These are phyloP conservation scores for Metacarcinus magister DNA, from an alignment of 2,888 invertebrate species.

Conservation along the genomic window DNA sequence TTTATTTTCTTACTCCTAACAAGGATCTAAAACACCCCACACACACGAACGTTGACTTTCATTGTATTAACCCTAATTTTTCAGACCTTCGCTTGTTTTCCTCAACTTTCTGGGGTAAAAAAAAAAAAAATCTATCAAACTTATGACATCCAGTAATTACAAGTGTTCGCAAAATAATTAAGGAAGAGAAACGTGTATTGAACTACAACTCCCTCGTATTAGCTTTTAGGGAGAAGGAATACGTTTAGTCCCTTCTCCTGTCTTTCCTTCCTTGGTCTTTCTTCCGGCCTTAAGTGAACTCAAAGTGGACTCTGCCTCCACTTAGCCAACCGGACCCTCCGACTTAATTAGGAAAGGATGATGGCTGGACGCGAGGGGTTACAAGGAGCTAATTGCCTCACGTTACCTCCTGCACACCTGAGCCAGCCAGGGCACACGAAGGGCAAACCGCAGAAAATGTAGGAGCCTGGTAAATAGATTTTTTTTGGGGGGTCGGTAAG, in stretches of 20 bases:
- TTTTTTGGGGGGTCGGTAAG: neutral
- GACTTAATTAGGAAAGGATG: slow-evolving; percentile 21
- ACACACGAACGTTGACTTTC: neutral
- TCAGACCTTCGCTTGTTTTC: neutral
- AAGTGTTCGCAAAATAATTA: neutral
- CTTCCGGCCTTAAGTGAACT: neutral
- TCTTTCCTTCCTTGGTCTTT: neutral
- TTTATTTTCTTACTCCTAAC: neutral
- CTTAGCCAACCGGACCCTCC: neutral
- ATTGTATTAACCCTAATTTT: neutral
- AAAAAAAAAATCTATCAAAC: neutral
- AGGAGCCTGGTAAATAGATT: neutral
- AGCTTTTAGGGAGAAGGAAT: slow-evolving; percentile 22
- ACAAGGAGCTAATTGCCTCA: slow-evolving; percentile 15
- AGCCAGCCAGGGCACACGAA: neutral
- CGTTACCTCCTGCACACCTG: neutral
- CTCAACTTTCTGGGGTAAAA: neutral
- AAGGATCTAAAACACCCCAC: neutral
- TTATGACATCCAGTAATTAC: slow-evolving; percentile 18
- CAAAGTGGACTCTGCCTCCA: neutral
- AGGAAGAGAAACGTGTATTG: neutral
- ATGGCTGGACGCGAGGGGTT: neutral
- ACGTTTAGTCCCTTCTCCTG: neutral
- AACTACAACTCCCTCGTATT: neutral
- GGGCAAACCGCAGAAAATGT: neutral